Evolutionary conservation across 2,888 invertebrate species (phyloP).

Genomic region (Folsomia candida): DNA sequence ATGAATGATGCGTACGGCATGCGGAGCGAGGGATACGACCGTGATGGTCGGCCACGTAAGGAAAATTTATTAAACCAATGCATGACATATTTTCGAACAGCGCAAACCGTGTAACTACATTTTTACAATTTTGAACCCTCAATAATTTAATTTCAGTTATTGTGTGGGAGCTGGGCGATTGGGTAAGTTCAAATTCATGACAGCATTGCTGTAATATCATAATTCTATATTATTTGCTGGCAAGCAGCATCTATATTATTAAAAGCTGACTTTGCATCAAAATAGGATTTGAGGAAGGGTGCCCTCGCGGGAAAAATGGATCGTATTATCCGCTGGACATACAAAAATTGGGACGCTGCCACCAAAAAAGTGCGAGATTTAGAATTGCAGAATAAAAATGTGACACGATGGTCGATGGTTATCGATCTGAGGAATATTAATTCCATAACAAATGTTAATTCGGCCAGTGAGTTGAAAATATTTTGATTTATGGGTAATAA

Average conservation of each 20-base stretch:
- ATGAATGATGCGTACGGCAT: background rate
- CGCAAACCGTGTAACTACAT: too few species aligned
- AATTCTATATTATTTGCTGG: too few species aligned
- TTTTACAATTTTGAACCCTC: too few species aligned
- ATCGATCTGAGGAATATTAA: background rate
- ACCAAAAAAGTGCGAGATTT: background rate
- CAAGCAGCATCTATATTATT: too few species aligned
- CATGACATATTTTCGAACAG: background rate
- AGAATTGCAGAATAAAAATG: background rate
- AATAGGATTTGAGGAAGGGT: background rate
- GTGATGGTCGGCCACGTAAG: background rate
- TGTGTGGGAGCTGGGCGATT: background rate
- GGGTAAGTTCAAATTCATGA: too few species aligned
- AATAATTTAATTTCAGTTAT: background rate
- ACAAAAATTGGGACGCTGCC: background rate
- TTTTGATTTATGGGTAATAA: too few species aligned
- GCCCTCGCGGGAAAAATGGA: background rate
- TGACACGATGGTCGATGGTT: constrained; percentile 2
- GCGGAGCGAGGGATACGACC: background rate
- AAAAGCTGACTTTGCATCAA: too few species aligned
- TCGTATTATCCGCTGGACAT: background rate
- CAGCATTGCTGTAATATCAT: too few species aligned
- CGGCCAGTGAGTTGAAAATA: background rate
- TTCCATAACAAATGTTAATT: background rate
- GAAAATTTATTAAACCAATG: background rate